A percentile compares a stretch with the other conserved stretches of the same genome.
Conservation (phyloP, 2,113 vertebrate genomes). For the Thamnophis sirtalis region DNA sequence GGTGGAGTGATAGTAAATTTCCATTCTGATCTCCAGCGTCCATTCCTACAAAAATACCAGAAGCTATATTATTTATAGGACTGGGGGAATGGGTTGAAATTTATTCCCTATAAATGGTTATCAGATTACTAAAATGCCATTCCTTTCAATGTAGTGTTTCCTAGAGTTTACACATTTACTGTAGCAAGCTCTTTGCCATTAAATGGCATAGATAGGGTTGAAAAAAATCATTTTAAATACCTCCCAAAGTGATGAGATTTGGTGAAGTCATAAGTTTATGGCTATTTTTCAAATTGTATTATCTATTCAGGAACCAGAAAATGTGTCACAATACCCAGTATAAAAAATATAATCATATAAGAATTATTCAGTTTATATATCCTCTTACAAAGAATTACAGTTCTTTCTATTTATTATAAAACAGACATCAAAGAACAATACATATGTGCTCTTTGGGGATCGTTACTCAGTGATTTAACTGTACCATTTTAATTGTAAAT, state of each 20-base stretch:
- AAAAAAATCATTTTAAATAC: background rate
- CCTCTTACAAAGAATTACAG: background rate
- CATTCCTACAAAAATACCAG: slow-evolving; percentile 76
- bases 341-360: background rate
- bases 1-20: slow-evolving; percentile 87
- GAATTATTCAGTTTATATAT: background rate
- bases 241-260: background rate
- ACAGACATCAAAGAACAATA: background rate
- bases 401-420: background rate
- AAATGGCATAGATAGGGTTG: background rate
- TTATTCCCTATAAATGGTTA: background rate
- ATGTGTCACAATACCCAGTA: background rate
- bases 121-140: background rate
- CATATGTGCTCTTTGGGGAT: background rate
- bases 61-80: background rate
- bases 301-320: background rate
- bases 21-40: slow-evolving; percentile 93
- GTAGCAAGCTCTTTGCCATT: background rate
- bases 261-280: background rate
- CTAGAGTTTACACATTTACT: background rate
- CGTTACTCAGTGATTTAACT: background rate
- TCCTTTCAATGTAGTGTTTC: background rate
- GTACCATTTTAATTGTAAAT: background rate
- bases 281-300: background rate
- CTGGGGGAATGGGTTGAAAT: background rate